phyloP scores from a whole-genome alignment of 2,888 invertebrate genomes.

The Lochmaea crataegi region DNA sequence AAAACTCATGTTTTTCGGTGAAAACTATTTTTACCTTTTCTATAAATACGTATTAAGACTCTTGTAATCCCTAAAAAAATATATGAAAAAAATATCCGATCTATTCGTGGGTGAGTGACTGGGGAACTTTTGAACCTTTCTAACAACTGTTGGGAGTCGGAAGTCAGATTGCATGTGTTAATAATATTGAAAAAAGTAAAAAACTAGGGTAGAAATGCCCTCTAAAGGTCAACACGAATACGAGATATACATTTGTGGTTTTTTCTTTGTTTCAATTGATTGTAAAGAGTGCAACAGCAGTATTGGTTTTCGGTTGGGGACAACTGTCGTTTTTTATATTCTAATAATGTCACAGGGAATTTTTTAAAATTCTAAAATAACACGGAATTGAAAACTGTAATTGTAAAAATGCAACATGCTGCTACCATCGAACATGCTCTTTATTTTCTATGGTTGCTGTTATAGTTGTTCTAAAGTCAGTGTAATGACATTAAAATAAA shows the following conservation, averaged over 20 bases:
- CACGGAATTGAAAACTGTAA: too few relatives aligned
- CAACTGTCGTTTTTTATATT: constrained; percentile 2
- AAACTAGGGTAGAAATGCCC: constrained; percentile 42
- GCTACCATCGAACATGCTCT: too few relatives aligned
- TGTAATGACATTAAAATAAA: too few relatives aligned
- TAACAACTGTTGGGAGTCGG: constrained; percentile 44
- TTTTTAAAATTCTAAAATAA: too few relatives aligned
- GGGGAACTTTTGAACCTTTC: constrained; percentile 37
- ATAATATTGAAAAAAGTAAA: constrained; percentile 39
- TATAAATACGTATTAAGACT: constrained; percentile 34
- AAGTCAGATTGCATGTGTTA: constrained; percentile 47
- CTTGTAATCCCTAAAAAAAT: constrained; percentile 28
- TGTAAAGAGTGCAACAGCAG: constrained; percentile 7
- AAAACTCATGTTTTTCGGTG: constrained; percentile 19
- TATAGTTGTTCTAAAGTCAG: too few relatives aligned
- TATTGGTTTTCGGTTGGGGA: constrained; percentile 19
- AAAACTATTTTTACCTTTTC: constrained; percentile 40
- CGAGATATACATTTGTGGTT: constrained; percentile 36
- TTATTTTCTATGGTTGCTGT: too few relatives aligned
- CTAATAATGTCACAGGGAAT: neutral
- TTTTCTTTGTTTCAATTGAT: constrained; percentile 19
- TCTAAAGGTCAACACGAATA: constrained; percentile 39
- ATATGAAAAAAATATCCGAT: constrained; percentile 23
- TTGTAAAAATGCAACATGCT: too few relatives aligned
- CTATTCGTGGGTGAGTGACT: constrained; percentile 36